Conservation (phyloP, 2,888 invertebrate genomes). For the Erynnis tages region DNA sequence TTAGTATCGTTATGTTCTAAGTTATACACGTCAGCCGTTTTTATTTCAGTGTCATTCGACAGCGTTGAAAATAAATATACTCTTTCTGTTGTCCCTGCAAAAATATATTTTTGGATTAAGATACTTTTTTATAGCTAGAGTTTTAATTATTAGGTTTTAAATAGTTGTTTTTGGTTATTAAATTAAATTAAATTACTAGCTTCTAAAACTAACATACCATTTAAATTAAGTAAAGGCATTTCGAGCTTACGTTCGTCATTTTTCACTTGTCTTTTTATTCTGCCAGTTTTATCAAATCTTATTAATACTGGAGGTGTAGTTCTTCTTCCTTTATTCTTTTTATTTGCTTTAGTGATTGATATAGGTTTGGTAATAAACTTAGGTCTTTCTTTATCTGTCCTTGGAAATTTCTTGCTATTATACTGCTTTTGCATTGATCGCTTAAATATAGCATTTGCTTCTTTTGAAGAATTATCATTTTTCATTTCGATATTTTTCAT, state of each 20-base stretch:
- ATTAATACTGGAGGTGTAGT: slow-evolving; percentile 25
- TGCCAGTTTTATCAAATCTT: not conserved
- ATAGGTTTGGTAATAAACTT: slow-evolving; percentile 33
- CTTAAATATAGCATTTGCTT: slow-evolving; percentile 30
- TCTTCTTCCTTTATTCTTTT: slow-evolving; percentile 36
- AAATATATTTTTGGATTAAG: not conserved
- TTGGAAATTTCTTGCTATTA: slow-evolving; percentile 24
- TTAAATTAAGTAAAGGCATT: not conserved
- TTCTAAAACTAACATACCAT: not conserved
- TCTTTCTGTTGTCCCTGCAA: not conserved
- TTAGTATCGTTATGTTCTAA: not conserved
- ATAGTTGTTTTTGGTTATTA: too few species aligned
- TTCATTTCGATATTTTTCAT: slow-evolving; percentile 39
- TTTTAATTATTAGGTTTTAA: too few species aligned
- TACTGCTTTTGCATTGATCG: slow-evolving; percentile 35
- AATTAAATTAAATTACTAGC: too few species aligned
- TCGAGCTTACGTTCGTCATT: not conserved
- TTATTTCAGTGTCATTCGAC: not conserved
- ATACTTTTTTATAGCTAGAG: too few species aligned
- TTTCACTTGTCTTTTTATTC: slow-evolving; percentile 28
- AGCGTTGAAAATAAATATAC: not conserved
- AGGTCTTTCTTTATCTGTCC: slow-evolving; percentile 33
- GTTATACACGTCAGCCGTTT: not conserved
- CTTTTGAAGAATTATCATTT: slow-evolving; percentile 24
- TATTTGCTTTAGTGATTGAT: slow-evolving; percentile 25